Base-by-base conservation (phyloP, 2,888 invertebrate species). In the Folsomia manolachei region DNA sequence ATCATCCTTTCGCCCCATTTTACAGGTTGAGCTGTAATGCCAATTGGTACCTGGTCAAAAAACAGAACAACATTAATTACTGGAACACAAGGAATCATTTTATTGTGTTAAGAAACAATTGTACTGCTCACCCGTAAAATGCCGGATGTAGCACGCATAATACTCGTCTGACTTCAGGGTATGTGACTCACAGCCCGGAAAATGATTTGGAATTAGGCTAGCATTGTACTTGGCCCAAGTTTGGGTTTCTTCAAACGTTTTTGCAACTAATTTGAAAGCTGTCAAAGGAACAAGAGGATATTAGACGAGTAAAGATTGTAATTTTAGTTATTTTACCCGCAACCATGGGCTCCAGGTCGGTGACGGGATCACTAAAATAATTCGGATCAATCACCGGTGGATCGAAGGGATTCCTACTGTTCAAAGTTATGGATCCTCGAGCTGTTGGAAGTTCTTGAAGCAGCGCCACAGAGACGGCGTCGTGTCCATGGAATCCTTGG, bases 301-400 rank as follows among this genome's bases (percentile, higher is more conserved):
- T 18, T 14, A 19, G 9, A 21, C 61, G 19, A 61, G 21, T 9
- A 11, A 61, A n/a, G n/a, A n/a, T n/a, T n/a, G n/a, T n/a, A n/a
- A n/a, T n/a, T n/a, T n/a, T n/a, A n/a, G n/a, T n/a, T 19, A 61
- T 9, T 61, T 19, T 69, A 60, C 78, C 78, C 71, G 78, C 78
- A 18, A 72, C 9, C 21, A 75, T 78, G 2, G 78, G 66, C 11
- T 63, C 71, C 1, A 79, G 68, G 56, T 79, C 81, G 19, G 76
- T 73, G 7, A 71, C n/a, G n/a, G n/a, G 70, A 66, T 78, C 65
- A 1, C 74, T 64, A 4, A 72, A 69, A 76, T 87, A 87, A 79
- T 86, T 86, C 19, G 86, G 85, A 71, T 86, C 83, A 69, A 87
- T 83, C 24, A 83, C 78, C 0, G 86, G 86, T 71, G 83, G 83